phyloP scores from a whole-genome alignment of 2,797 vertebrate genomes.

The Myotis findleyi region DNA sequence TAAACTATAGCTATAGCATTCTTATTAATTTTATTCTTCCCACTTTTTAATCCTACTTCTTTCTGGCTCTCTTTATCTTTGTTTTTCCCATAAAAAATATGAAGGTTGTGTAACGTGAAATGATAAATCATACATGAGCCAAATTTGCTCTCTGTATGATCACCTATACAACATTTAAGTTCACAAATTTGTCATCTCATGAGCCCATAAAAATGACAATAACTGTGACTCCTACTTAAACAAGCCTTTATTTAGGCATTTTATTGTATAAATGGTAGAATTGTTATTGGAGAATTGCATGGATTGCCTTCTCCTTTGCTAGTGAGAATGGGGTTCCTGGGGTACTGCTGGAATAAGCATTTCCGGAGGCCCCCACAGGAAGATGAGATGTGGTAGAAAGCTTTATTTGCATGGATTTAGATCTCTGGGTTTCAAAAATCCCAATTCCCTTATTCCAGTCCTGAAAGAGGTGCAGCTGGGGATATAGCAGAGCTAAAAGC shows the following conservation, averaged over 20 bases:
- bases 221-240: neutral
- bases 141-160: neutral
- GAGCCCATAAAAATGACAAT: neutral
- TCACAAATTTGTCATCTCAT: neutral
- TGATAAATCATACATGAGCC: neutral
- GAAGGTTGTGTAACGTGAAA: neutral
- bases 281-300: no score
- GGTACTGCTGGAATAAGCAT: no score
- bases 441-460: no score
- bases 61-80: neutral
- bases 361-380: no score
- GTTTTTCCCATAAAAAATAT: neutral
- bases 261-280: neutral
- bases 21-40: constrained; percentile 20
- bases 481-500: no score
- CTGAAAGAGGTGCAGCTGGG: no score
- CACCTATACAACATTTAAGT: neutral
- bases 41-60: neutral
- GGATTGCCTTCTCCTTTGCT: no score
- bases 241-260: neutral
- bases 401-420: no score
- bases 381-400: no score
- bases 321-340: no score
- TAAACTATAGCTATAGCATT: neutral
- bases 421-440: no score